Evolutionary conservation across 2,888 invertebrate genomes (phyloP), one percentile per base, ranked within the genome.

Genomic region (Melieria picta): DNA sequence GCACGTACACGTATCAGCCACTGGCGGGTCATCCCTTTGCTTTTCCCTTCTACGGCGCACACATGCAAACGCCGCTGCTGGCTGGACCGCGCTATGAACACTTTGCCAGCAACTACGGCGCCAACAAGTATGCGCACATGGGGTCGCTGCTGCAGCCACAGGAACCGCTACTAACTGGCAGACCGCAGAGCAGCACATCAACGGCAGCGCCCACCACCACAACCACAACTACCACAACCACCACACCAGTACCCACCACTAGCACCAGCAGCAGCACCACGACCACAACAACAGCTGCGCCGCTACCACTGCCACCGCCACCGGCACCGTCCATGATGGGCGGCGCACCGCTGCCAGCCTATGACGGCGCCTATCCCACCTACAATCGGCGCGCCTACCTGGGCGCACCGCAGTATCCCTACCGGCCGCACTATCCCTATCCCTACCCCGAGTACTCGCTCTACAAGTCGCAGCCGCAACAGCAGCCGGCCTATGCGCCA

Each of bases 1-100:
- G 86, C 16, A 85, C 86, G 0, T 86, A 85, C 76, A 86, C 86
- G 5, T 86, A 86, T 62, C 86, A 85, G 60, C 86, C 86, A 3
- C 67, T 86, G 47, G 74, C 80, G 4, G 70, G 69, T 4, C 78
- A 78, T 46, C 77, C 83, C 5, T 80, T 82, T 11, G 77, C 81
- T 4, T 77, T 83, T 65, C 83, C 84, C 4, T 79, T 81, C 67
- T 65, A 65, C 43, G 71, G 72, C 65, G 50, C 74, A 66, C 68
- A 70, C 2, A 7, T 70, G 10, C 61, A 67, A 11, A 50, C 69
- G 45, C 65, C 75, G 5, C 4, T 69, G 42, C 43, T 64, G 9
- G 60, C 58, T 4, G 67, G 66, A 10, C 63, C 63, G 42, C 69
- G 72, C 6, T 68, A 62, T 42, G 69, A 69, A 7, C 69, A 63